Percentiles rank a stretch among this genome's conserved stretches.
Evolutionary conservation across 2,888 invertebrate genomes (phyloP).

Genomic region (Nowickia ferox): DNA sequence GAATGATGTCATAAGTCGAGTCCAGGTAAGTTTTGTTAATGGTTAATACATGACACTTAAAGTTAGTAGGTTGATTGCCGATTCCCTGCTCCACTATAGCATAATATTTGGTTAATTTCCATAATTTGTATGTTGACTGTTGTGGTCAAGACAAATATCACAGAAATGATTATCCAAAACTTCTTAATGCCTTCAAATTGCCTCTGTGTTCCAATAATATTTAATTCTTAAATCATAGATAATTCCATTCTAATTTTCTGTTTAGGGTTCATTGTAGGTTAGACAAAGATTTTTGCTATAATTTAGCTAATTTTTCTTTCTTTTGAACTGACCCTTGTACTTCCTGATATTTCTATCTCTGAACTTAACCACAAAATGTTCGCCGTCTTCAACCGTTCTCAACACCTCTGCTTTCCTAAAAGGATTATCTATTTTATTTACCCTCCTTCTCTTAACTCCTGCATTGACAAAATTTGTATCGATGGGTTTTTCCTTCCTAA

Average conservation of each 20-base stretch:
- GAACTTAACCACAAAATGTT: slow-evolving; percentile 58
- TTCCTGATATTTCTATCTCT: slow-evolving; percentile 48
- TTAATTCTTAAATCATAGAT: not conserved
- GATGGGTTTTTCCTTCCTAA: not conserved
- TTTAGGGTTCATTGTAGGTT: not conserved
- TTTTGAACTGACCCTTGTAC: slow-evolving; percentile 52
- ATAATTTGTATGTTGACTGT: not conserved
- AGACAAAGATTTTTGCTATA: not conserved
- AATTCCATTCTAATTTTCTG: not conserved
- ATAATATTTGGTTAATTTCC: not conserved
- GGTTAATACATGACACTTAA: slow-evolving; percentile 7
- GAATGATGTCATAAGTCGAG: not conserved
- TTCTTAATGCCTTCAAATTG: no score
- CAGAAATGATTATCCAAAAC: no score
- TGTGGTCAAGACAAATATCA: not conserved
- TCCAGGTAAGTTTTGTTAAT: slow-evolving; percentile 10
- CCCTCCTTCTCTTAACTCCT: slow-evolving; percentile 49
- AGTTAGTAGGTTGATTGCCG: slow-evolving; percentile 5
- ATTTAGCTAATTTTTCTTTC: slow-evolving; percentile 14
- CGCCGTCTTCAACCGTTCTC: slow-evolving; percentile 47
- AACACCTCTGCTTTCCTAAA: slow-evolving; percentile 46
- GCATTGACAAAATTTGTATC: slow-evolving; percentile 51
- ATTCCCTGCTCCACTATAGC: not conserved
- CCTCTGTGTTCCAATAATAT: no score
- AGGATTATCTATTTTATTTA: slow-evolving; percentile 51